Conservation (phyloP, 2,888 invertebrate genomes). For the Fissipunctia ypsillon region DNA sequence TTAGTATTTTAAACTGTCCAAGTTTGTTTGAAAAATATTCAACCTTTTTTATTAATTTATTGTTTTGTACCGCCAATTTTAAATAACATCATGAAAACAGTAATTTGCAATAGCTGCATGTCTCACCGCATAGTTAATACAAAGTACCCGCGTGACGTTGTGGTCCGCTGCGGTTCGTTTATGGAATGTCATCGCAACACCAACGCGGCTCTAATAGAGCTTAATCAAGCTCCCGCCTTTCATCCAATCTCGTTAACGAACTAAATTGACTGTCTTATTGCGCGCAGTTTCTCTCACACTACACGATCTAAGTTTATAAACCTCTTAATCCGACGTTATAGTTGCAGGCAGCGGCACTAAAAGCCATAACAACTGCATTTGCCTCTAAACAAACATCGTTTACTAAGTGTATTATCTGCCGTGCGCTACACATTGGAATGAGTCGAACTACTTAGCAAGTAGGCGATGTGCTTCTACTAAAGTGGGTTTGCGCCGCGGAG, state of each 20-base stretch:
- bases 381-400: constrained; percentile 81
- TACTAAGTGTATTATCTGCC: constrained; percentile 81
- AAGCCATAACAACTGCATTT: constrained; percentile 83
- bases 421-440: constrained; percentile 79
- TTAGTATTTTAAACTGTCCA: constrained; percentile 8
- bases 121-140: constrained; percentile 52
- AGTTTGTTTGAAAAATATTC: no score
- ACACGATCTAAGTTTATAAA: constrained; percentile 80
- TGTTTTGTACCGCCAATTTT: not conserved
- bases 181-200: constrained; percentile 79
- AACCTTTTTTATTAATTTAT: not conserved
- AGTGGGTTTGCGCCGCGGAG: constrained; percentile 80
- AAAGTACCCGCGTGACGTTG: constrained; percentile 65
- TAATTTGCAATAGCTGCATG: constrained; percentile 60
- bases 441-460: constrained; percentile 81
- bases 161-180: constrained; percentile 78
- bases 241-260: constrained; percentile 85
- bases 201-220: constrained; percentile 79
- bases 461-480: constrained; percentile 78
- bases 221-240: constrained; percentile 85
- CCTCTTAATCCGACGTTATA: constrained; percentile 78
- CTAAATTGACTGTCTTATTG: constrained; percentile 86
- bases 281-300: constrained; percentile 76
- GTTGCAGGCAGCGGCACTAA: constrained; percentile 76
- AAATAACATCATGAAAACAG: constrained; percentile 23